Conservation (phyloP, 2,797 vertebrate species). For the Pseudopleuronectes americanus region DNA sequence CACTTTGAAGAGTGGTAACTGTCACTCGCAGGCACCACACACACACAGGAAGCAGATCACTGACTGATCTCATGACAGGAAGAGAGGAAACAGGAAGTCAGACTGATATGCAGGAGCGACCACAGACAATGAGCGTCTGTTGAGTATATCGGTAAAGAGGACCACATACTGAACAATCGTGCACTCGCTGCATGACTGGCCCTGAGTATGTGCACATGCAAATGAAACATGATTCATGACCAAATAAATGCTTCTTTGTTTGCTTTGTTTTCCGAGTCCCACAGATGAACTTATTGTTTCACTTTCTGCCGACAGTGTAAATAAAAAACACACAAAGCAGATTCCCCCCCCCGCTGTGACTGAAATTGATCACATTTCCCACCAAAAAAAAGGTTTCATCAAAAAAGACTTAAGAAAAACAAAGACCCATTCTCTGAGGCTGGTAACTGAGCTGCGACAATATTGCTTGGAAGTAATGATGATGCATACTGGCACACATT, state of each 20-base stretch:
- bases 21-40: constrained; percentile 49
- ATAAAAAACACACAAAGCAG: constrained; percentile 37
- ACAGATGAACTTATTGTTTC: constrained; percentile 63
- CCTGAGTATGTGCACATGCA: background rate
- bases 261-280: constrained; percentile 15
- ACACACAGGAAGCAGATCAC: constrained; percentile 69
- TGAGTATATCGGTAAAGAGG: constrained; percentile 16
- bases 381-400: constrained; percentile 53
- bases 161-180: constrained; percentile 16
- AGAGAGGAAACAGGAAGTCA: constrained; percentile 63
- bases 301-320: constrained; percentile 24
- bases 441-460: constrained; percentile 22
- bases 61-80: constrained; percentile 24
- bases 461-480: constrained; percentile 18
- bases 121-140: constrained; percentile 40
- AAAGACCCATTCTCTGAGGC: constrained; percentile 36
- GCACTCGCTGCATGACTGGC: constrained; percentile 1
- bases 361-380: constrained; percentile 47
- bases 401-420: constrained; percentile 36
- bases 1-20: constrained; percentile 26
- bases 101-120: constrained; percentile 47
- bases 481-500: constrained; percentile 18
- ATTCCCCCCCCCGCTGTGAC: constrained; percentile 20
- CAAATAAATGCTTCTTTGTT: constrained; percentile 45
- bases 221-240: constrained; percentile 48